Conservation (phyloP, 92 coral and sea anemone species). For the Ricordea florida region DNA sequence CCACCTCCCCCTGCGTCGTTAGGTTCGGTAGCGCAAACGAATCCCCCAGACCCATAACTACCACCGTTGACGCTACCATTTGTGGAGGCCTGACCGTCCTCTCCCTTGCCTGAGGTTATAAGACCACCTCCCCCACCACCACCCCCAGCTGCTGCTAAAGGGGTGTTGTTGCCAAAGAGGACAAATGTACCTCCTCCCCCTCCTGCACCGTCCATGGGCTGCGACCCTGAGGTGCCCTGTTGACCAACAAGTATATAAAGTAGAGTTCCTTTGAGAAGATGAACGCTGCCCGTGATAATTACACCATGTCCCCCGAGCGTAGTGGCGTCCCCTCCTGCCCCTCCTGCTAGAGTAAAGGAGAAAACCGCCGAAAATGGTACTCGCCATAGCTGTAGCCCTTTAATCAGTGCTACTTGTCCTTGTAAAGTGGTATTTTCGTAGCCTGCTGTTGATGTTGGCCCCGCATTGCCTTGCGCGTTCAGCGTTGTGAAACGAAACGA, state of each 20-base stretch:
- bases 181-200: conserved; percentile 80
- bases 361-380: conserved; percentile 57
- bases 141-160: conserved; percentile 61
- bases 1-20: conserved; percentile 65
- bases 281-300: conserved; percentile 17
- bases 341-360: conserved; percentile 49
- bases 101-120: conserved; percentile 5
- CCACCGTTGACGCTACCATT: conserved; percentile 53
- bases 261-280: conserved; percentile 29
- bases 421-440: conserved; percentile 45
- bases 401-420: conserved; percentile 24
- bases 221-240: conserved; percentile 6
- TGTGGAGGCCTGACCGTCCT: conserved; percentile 23
- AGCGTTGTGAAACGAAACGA: conserved; percentile 16
- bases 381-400: conserved; percentile 64
- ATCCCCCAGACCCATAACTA: conserved; percentile 46
- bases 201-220: not conserved
- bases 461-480: conserved; percentile 32
- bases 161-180: not conserved
- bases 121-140: conserved; percentile 62
- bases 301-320: conserved; percentile 32
- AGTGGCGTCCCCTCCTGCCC: conserved; percentile 48
- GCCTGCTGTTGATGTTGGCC: conserved; percentile 39
- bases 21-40: conserved; percentile 10
- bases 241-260: conserved; percentile 59